phyloP scores from a whole-genome alignment of 2,888 invertebrate genomes.

The Amitus sp. region DNA sequence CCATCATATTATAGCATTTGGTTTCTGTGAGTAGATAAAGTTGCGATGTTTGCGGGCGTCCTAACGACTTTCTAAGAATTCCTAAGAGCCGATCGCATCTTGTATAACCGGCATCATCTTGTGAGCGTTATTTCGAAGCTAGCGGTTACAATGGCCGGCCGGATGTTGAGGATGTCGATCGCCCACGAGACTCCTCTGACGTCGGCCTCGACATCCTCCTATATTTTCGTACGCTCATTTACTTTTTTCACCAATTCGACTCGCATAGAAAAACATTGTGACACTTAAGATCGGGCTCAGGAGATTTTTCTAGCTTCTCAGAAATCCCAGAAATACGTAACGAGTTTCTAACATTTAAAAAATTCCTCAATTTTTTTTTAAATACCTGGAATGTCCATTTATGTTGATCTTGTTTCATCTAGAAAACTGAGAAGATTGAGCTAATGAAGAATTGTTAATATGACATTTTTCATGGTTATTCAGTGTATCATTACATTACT shows the following conservation, averaged over 20 bases:
- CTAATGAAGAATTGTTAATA: too few species aligned
- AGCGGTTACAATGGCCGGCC: conserved; percentile 54
- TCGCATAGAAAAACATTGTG: too few species aligned
- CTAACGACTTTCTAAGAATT: conserved; percentile 2
- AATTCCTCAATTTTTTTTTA: too few species aligned
- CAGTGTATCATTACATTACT: too few species aligned
- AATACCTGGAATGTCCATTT: too few species aligned
- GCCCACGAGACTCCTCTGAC: conserved; percentile 43
- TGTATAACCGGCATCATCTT: conserved; percentile 13
- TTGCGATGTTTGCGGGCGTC: neutral
- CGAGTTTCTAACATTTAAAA: too few species aligned
- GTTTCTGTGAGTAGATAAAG: neutral
- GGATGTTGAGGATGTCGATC: conserved; percentile 52
- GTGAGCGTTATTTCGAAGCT: conserved; percentile 28
- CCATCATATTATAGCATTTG: neutral
- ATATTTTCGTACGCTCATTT: conserved; percentile 20
- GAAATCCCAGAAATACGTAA: too few species aligned
- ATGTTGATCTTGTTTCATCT: too few species aligned
- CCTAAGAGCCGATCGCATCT: conserved; percentile 1
- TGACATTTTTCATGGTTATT: too few species aligned
- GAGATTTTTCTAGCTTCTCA: too few species aligned
- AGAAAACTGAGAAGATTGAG: too few species aligned
- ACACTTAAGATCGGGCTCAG: too few species aligned
- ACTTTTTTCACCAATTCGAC: conserved; percentile 21
- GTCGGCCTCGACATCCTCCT: conserved; percentile 34